These are phyloP conservation scores for Rhynchonycteris naso DNA, from an alignment of 2,797 vertebrate species.

Conservation along the genomic window DNA sequence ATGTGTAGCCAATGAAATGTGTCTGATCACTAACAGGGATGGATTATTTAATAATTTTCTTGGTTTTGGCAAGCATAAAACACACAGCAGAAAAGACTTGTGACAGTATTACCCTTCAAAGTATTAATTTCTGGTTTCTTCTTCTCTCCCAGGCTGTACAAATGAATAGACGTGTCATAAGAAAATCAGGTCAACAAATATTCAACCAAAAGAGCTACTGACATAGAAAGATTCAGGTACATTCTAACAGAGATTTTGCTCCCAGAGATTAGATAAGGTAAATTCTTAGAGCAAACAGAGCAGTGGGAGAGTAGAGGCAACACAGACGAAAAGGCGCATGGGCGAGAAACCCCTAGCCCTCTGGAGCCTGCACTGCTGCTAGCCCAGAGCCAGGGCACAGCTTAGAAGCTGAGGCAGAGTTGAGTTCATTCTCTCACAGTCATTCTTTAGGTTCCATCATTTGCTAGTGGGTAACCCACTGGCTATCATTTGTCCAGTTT, in stretches of 20 bases:
- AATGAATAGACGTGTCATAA: not conserved
- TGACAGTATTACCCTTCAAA: not conserved
- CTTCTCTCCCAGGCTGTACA: not conserved
- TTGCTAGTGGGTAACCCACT: not conserved
- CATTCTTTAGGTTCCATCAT: not conserved
- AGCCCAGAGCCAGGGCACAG: not conserved
- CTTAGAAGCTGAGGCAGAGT: not conserved
- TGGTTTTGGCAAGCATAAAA: slow-evolving; percentile 12
- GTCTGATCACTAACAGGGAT: slow-evolving; percentile 2
- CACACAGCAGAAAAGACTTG: not conserved
- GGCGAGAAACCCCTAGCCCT: not conserved
- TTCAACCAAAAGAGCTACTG: not conserved
- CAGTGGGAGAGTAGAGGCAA: not conserved
- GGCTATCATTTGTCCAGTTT: not conserved
- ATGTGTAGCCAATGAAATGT: not conserved
- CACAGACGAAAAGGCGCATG: rapidly evolving
- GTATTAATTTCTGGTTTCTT: not conserved
- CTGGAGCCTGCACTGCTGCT: not conserved
- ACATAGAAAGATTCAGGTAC: not conserved
- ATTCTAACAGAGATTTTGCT: not conserved
- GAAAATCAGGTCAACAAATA: slow-evolving; percentile 24
- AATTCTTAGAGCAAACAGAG: not conserved
- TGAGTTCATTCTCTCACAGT: not conserved
- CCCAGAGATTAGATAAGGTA: not conserved
- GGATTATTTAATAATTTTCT: slow-evolving; percentile 10